Conservation (phyloP, 2,888 invertebrate species). For the Coremacera marginata region DNA sequence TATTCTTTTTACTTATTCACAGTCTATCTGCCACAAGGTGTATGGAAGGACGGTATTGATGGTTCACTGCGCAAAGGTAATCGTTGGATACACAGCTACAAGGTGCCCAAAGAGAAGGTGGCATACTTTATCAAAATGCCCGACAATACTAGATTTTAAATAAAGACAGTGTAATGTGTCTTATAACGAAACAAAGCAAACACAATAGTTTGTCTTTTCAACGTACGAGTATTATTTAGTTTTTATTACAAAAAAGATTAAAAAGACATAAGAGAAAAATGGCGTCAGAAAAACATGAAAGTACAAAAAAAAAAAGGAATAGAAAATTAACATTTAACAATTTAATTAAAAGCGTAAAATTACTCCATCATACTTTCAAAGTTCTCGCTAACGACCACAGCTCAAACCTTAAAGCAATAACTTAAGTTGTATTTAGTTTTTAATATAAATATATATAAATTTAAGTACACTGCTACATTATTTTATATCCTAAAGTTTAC, state of each 20-base stretch:
- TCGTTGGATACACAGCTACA: conserved; percentile 91
- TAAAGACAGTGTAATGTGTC: neutral
- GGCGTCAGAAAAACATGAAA: neutral
- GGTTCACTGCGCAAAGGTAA: conserved; percentile 87
- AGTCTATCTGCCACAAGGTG: conserved; percentile 91
- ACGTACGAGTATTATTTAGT: conserved; percentile 25
- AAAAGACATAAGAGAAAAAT: neutral
- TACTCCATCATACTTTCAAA: too few relatives aligned
- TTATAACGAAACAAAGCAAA: conserved; percentile 35
- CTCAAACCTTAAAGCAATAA: neutral
- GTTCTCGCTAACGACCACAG: too few relatives aligned
- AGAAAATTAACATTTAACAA: neutral
- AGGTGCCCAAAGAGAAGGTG: conserved; percentile 82
- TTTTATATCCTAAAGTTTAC: neutral
- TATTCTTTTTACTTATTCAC: conserved; percentile 49
- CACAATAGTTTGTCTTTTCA: conserved; percentile 1
- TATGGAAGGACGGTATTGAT: conserved; percentile 94
- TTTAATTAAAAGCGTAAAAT: too few relatives aligned
- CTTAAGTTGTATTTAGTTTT: neutral
- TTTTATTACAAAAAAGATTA: conserved; percentile 23
- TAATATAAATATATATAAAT: neutral
- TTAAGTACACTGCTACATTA: conserved; percentile 21
- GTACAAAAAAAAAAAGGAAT: neutral
- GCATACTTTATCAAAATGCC: conserved; percentile 89
- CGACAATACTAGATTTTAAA: conserved; percentile 81